Conservation (phyloP, 1,140 invertebrate species). For the Drosophila miranda region DNA sequence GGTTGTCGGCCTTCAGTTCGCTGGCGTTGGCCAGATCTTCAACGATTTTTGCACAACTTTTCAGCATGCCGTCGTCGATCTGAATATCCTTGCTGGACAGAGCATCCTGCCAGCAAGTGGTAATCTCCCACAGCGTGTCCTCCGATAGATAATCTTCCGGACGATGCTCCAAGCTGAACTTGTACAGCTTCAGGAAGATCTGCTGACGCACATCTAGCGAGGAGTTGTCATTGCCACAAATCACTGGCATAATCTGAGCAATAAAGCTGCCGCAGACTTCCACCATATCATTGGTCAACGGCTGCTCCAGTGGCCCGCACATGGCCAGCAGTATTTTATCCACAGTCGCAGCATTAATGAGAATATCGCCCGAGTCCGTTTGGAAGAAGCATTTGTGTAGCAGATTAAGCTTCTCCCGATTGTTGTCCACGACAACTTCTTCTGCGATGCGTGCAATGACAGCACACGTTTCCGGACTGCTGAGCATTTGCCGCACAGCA, state of each 20-base stretch:
- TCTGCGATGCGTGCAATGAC: slow-evolving; percentile 81
- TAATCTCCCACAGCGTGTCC: slow-evolving; percentile 83
- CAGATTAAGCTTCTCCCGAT: slow-evolving; percentile 78
- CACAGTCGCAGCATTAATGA: slow-evolving; percentile 83
- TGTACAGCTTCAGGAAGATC: slow-evolving; percentile 83
- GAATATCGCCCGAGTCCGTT: slow-evolving; percentile 75
- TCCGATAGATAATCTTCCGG: slow-evolving; percentile 78
- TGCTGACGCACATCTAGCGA: slow-evolving; percentile 71
- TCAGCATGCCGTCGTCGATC: slow-evolving; percentile 51
- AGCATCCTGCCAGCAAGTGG: slow-evolving; percentile 84
- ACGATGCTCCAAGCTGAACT: slow-evolving; percentile 79
- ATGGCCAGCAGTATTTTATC: slow-evolving; percentile 83
- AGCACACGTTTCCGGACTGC: slow-evolving; percentile 74
- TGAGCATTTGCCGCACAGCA: slow-evolving; percentile 84
- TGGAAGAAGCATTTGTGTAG: slow-evolving; percentile 82
- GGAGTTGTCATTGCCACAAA: slow-evolving; percentile 76
- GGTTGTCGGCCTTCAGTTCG: slow-evolving; percentile 37
- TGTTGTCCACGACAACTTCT: slow-evolving; percentile 81
- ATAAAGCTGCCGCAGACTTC: slow-evolving; percentile 83
- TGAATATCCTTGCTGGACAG: slow-evolving; percentile 77
- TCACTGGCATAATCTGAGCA: slow-evolving; percentile 82
- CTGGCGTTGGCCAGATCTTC: slow-evolving; percentile 34
- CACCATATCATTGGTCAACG: slow-evolving; percentile 61
- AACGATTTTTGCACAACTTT: slow-evolving; percentile 58
- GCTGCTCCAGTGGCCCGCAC: slow-evolving; percentile 64